phyloP scores from a whole-genome alignment of 2,797 vertebrate species.

The Pseudocheirus occidentalis region DNA sequence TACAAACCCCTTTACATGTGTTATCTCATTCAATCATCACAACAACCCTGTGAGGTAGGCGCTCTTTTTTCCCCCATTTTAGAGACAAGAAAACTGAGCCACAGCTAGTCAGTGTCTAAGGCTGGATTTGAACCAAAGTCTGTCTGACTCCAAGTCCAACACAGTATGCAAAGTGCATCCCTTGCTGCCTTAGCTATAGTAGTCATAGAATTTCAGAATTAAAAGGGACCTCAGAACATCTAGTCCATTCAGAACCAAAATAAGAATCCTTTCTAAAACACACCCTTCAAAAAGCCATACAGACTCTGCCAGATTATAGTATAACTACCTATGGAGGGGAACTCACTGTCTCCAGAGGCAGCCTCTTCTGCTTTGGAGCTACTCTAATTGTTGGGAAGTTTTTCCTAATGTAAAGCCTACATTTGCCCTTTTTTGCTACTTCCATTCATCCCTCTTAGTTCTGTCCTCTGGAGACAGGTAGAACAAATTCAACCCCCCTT shows the following conservation, averaged over 20 bases:
- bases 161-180: neutral
- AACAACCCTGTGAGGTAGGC: neutral
- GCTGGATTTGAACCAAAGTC: neutral
- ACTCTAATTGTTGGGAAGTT: neutral
- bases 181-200: neutral
- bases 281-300: neutral
- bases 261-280: neutral
- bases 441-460: neutral
- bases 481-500: neutral
- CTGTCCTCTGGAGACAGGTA: neutral
- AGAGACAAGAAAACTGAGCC: neutral
- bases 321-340: too few species aligned
- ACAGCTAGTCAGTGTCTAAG: neutral
- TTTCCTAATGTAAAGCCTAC: neutral
- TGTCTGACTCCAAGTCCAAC: neutral
- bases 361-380: neutral
- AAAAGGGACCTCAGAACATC: neutral
- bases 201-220: neutral
- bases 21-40: neutral
- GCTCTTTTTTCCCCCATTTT: neutral
- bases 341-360: too few species aligned
- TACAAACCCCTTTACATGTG: too few species aligned
- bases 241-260: neutral
- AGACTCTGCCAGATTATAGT: neutral
- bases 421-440: neutral